Conservation (phyloP, 2,797 vertebrate genomes). For the Podarcis siculus region DNA sequence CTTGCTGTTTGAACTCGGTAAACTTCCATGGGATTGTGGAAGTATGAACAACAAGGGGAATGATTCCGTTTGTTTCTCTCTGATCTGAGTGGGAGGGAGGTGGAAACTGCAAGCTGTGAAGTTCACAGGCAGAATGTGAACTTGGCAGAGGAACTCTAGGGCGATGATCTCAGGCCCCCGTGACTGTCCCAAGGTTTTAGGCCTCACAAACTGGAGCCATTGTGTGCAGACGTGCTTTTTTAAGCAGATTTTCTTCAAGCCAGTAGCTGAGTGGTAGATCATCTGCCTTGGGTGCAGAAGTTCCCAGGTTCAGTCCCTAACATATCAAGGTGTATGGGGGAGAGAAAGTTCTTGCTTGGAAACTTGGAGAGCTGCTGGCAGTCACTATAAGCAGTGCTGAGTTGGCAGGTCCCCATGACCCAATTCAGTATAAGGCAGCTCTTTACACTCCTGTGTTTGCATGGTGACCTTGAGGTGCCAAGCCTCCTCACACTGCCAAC, state of each 20-base stretch:
- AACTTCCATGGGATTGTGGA: conserved; percentile 15
- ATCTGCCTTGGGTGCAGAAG: no score
- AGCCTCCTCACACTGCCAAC: no score
- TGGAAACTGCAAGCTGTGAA: conserved; percentile 6
- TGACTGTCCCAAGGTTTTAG: neutral
- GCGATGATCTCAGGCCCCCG: neutral
- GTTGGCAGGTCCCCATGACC: no score
- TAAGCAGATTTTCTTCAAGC: neutral
- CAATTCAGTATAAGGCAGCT: no score
- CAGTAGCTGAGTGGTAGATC: no score
- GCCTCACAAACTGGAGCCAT: neutral
- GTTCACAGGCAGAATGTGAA: conserved; percentile 36
- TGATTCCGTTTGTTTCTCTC: conserved; percentile 40
- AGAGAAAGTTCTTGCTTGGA: no score
- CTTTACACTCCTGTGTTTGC: neutral
- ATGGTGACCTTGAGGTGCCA: neutral
- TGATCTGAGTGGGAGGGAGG: neutral
- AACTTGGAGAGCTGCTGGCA: no score
- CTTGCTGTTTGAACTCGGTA: conserved; percentile 33
- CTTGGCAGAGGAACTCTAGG: neutral
- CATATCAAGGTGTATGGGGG: no score
- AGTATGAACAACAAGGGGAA: conserved; percentile 48
- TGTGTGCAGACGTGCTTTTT: neutral
- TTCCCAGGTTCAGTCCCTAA: no score
- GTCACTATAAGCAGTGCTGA: no score